These are phyloP conservation scores for Eugnorisma glareosa DNA, from an alignment of 2,888 invertebrate genomes.

Conservation along the genomic window DNA sequence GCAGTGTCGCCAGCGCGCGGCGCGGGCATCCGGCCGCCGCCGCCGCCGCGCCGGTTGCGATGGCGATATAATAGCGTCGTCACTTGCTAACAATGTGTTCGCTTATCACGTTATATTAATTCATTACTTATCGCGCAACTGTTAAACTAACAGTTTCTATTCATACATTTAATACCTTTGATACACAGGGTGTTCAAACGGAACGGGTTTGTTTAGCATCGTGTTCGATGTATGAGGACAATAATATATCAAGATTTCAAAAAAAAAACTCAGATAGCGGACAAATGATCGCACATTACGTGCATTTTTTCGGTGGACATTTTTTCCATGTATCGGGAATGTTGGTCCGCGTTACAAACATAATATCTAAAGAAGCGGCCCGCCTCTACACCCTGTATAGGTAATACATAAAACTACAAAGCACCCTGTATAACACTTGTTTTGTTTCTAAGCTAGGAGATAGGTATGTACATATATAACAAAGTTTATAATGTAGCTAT, in stretches of 20 bases:
- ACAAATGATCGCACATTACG: not conserved
- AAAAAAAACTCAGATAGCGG: not conserved
- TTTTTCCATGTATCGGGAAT: not conserved
- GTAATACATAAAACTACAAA: slow-evolving; percentile 33
- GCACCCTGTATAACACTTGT: slow-evolving; percentile 43
- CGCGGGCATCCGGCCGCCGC: no score
- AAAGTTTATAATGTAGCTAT: not conserved
- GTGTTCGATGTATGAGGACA: not conserved
- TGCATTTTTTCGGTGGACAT: not conserved
- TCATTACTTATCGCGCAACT: not conserved
- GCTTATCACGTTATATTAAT: slow-evolving; percentile 1
- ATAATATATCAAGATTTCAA: not conserved
- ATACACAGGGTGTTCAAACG: not conserved
- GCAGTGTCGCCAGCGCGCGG: not conserved
- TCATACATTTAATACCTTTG: slow-evolving; percentile 21
- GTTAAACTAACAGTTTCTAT: not conserved
- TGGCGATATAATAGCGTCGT: not conserved
- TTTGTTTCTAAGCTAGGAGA: slow-evolving; percentile 1
- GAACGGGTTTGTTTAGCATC: not conserved
- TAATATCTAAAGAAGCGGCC: not conserved
- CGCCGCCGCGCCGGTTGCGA: not conserved
- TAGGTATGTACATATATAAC: not conserved
- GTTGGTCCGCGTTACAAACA: not conserved
- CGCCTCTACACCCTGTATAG: slow-evolving; percentile 1
- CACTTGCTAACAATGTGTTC: slow-evolving; percentile 6